Conservation (phyloP, 2,113 vertebrate species). For the Madoqua kirkii region DNA sequence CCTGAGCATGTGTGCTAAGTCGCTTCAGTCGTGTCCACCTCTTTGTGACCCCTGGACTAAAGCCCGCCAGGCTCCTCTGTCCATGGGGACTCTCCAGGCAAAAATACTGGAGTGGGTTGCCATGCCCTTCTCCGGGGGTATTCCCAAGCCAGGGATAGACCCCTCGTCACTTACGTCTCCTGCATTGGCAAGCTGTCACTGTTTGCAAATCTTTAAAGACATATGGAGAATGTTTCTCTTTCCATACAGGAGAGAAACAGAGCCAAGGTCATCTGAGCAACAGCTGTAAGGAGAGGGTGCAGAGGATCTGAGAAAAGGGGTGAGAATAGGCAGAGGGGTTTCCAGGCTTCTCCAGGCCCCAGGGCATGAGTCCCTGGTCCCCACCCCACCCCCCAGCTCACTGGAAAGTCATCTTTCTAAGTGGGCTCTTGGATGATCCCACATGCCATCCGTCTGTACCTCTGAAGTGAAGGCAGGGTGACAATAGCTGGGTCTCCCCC, state of each 20-base stretch:
- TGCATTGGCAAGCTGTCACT: not conserved
- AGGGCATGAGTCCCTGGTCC: not conserved
- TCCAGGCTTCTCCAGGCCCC: not conserved
- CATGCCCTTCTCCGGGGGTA: not conserved
- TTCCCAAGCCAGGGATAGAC: not conserved
- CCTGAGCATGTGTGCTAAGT: not conserved
- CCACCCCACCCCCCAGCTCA: rapidly evolving
- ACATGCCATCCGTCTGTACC: rapidly evolving
- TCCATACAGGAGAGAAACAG: not conserved
- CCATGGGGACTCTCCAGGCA: not conserved
- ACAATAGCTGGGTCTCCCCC: no score
- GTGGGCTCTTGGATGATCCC: not conserved
- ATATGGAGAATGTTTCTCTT: not conserved
- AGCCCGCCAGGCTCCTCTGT: not conserved
- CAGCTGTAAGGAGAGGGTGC: not conserved
- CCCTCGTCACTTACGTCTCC: not conserved
- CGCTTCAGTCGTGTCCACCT: not conserved
- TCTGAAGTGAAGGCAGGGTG: not conserved
- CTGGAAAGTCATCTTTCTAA: not conserved
- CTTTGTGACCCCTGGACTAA: not conserved
- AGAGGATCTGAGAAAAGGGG: not conserved
- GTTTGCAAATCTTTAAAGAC: not conserved
- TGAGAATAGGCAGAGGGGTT: not conserved
- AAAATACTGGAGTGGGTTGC: not conserved
- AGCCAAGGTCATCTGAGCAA: no score